Conservation (phyloP, 2,113 vertebrate species). For the Nothobranchius furzeri region DNA sequence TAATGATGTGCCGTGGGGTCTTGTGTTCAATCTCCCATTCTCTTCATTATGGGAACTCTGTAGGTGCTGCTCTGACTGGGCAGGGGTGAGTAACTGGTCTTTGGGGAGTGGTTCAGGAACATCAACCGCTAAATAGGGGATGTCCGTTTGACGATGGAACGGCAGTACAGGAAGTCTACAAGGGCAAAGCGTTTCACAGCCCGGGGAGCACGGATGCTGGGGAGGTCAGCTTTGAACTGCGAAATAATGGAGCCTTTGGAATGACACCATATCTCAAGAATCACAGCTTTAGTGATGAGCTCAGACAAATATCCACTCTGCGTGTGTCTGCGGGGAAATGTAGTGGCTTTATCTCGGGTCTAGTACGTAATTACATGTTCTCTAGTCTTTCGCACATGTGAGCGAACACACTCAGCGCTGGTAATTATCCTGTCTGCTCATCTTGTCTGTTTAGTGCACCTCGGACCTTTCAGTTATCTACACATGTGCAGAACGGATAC, state of each 20-base stretch:
- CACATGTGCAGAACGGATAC: slow-evolving; percentile 33
- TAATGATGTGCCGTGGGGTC: slow-evolving; percentile 63
- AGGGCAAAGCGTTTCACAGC: slow-evolving; percentile 29
- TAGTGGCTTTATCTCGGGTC: slow-evolving; percentile 35
- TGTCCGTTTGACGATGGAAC: slow-evolving; percentile 30
- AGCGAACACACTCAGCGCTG: slow-evolving; percentile 4
- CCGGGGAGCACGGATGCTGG: slow-evolving; percentile 8
- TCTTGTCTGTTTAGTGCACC: slow-evolving; percentile 50
- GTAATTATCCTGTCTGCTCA: slow-evolving; percentile 57
- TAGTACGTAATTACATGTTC: slow-evolving; percentile 49
- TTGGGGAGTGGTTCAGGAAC: slow-evolving; percentile 44
- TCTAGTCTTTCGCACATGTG: not conserved
- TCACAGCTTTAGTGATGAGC: slow-evolving; percentile 17
- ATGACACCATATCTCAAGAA: not conserved
- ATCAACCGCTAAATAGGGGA: slow-evolving; percentile 54
- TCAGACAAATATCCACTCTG: slow-evolving; percentile 28
- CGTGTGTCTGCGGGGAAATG: slow-evolving; percentile 24
- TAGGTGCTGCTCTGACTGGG: slow-evolving; percentile 39
- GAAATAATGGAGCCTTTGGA: slow-evolving; percentile 17
- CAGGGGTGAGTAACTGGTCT: slow-evolving; percentile 57
- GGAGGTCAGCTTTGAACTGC: slow-evolving; percentile 37
- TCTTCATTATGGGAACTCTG: slow-evolving; percentile 60
- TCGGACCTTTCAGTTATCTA: slow-evolving; percentile 53
- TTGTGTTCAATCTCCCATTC: slow-evolving; percentile 62
- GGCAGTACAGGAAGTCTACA: slow-evolving; percentile 17